Percentiles rank a stretch among this genome's conserved stretches.
These are phyloP conservation scores for Propithecus coquereli DNA, from an alignment of 2,113 vertebrate species.

Conservation along the genomic window DNA sequence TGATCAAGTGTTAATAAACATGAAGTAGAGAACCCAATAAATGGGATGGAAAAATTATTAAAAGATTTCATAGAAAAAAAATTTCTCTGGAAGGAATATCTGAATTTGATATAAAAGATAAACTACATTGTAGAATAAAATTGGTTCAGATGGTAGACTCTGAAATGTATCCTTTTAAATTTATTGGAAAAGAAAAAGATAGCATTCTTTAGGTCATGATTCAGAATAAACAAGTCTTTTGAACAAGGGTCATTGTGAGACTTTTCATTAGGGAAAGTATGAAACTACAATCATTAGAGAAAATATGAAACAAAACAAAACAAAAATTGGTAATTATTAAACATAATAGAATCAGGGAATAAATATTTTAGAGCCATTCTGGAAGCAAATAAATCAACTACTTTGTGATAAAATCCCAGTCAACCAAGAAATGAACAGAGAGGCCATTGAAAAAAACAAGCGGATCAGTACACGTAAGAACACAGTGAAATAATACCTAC, in stretches of 20 bases:
- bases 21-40: not conserved
- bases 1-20: not conserved
- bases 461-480: not conserved
- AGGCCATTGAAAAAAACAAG: not conserved
- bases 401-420: not conserved
- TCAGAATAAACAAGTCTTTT: not conserved
- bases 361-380: not conserved
- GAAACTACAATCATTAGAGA: not conserved
- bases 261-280: not conserved
- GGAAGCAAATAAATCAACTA: not conserved
- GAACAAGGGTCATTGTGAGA: not conserved
- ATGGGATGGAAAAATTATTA: not conserved
- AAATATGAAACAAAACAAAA: not conserved
- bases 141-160: not conserved
- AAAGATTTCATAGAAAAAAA: constrained; percentile 13
- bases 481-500: not conserved
- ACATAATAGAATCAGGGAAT: not conserved
- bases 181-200: not conserved
- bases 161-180: not conserved
- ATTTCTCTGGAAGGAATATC: not conserved
- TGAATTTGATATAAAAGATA: not conserved
- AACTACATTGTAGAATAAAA: not conserved
- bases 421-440: not conserved
- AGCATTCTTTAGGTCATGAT: not conserved
- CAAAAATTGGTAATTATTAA: not conserved